A percentile compares a stretch with the other conserved stretches of the same genome.
Conservation (phyloP, 2,888 invertebrate genomes). For the Carcina quercana region DNA sequence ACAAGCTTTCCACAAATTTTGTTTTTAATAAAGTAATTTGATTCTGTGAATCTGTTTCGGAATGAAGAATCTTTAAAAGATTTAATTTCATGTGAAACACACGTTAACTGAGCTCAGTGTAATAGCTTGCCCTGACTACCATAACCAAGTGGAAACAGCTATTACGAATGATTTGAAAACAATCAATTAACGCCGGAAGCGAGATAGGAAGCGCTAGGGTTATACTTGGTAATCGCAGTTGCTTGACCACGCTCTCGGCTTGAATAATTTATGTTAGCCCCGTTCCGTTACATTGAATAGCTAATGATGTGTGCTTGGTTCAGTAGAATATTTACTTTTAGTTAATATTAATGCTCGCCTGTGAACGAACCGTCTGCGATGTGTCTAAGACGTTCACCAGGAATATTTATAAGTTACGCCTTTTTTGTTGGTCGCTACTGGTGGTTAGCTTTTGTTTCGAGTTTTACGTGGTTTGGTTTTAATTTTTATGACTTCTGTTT, state of each 20-base stretch:
- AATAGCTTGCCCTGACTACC: too few species aligned
- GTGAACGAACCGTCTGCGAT: slow-evolving; percentile 11
- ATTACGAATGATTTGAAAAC: slow-evolving; percentile 29
- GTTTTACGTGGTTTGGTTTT: slow-evolving; percentile 1
- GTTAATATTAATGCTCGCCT: slow-evolving; percentile 12
- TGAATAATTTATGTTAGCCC: slow-evolving; percentile 51
- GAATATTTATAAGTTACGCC: slow-evolving; percentile 13
- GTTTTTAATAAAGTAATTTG: too few species aligned
- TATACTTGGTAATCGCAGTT: slow-evolving; percentile 17
- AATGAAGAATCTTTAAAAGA: too few species aligned
- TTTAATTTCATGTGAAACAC: too few species aligned
- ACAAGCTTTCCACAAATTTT: too few species aligned
- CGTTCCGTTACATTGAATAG: slow-evolving; percentile 66
- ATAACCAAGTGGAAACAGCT: background rate
- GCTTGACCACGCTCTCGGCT: slow-evolving; percentile 30
- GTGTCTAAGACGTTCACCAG: slow-evolving; percentile 5
- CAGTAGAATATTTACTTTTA: slow-evolving; percentile 13
- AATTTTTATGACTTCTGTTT: background rate
- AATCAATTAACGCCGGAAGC: slow-evolving; percentile 38
- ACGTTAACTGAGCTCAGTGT: too few species aligned
- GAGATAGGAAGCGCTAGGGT: slow-evolving; percentile 26
- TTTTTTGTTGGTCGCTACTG: slow-evolving; percentile 1
- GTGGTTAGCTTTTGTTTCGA: slow-evolving; percentile 5
- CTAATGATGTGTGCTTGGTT: slow-evolving; percentile 44
- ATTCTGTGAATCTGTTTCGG: too few species aligned